Base-by-base conservation (phyloP, 1,140 invertebrate species). In the Apocrypta bakeri region DNA sequence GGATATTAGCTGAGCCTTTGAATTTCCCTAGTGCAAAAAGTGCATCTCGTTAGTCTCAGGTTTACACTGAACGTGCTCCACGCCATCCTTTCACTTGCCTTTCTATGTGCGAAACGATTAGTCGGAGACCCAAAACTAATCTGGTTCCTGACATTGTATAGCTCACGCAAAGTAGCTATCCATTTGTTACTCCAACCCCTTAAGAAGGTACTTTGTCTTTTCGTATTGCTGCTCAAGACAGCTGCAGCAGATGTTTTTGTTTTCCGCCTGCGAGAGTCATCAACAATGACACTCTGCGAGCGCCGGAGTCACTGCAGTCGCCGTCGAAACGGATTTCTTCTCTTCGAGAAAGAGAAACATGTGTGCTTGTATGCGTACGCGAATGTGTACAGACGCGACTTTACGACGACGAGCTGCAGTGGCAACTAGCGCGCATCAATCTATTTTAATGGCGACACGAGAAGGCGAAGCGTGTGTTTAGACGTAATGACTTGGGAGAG, bases 101-200 rank as follows among this genome's bases (percentile, higher is more conserved):
- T 85, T 25, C 80, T 48, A 84, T 83, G 85, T 83, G 79, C 79
- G 74, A 69, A 85, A 84, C 87, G 85, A 89, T 90, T 90, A 89
- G 88, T 86, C 85, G 85, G 85, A 66, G 78, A 61, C 69, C 80
- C 64, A 56, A 33, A 81, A 78, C 63, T 73, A 82, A 86, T 83
- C 83, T 85, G 75, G 81, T 85, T 83, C 74, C 83, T 84, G 64
- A 11, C 68, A 25, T 31, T 31, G 25, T 33, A 21, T 71, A 31
- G 33, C 29, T 31, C 27, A 2, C 68, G 14, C 63, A 11, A 29
- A 7, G 63, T 64, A 1, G 29, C 4, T 3, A 33, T 1, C 68
- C 79, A 89, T 88, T 88, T 88, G 85, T 89, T 88, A 90, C 88
- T 88, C 85, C 82, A 84, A 81, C 85, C 85, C 85, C 86, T 61